Conservation (phyloP, 1,140 invertebrate species). For the Aphaenogaster floridana region DNA sequence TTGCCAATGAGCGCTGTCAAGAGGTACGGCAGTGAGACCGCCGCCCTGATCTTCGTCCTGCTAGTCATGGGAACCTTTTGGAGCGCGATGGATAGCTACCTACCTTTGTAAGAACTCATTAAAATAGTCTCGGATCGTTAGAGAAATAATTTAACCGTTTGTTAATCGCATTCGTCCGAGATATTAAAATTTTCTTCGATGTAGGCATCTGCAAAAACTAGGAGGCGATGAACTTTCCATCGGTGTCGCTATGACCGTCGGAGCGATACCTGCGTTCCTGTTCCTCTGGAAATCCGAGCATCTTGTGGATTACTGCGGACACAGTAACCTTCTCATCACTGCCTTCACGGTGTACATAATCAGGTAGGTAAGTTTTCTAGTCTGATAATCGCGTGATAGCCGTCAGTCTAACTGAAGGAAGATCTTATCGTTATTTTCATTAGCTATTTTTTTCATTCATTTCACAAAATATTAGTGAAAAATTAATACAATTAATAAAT, state of each 20-base stretch:
- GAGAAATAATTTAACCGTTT: slow-evolving; percentile 12
- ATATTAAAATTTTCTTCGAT: neutral
- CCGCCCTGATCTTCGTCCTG: slow-evolving; percentile 90
- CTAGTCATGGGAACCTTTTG: slow-evolving; percentile 92
- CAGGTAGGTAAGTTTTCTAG: slow-evolving; percentile 86
- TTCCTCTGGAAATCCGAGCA: slow-evolving; percentile 93
- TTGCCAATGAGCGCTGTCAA: slow-evolving; percentile 92
- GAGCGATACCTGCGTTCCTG: slow-evolving; percentile 90
- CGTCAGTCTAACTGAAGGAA: neutral
- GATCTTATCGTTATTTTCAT: neutral
- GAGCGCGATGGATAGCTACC: slow-evolving; percentile 92
- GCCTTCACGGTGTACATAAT: slow-evolving; percentile 93
- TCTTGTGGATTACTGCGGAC: slow-evolving; percentile 94
- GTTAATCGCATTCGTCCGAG: neutral
- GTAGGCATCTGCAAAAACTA: slow-evolving; percentile 89
- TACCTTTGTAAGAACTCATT: slow-evolving; percentile 88
- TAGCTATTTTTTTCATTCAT: neutral
- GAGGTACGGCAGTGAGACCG: slow-evolving; percentile 91
- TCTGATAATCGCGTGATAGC: neutral
- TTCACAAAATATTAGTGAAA: neutral
- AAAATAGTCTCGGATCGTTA: neutral
- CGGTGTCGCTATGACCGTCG: slow-evolving; percentile 90
- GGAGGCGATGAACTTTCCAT: slow-evolving; percentile 88
- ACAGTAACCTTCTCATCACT: slow-evolving; percentile 93
- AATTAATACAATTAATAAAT: neutral